These are phyloP conservation scores for Stomorhina lunata DNA, from an alignment of 2,888 invertebrate species.

Conservation along the genomic window DNA sequence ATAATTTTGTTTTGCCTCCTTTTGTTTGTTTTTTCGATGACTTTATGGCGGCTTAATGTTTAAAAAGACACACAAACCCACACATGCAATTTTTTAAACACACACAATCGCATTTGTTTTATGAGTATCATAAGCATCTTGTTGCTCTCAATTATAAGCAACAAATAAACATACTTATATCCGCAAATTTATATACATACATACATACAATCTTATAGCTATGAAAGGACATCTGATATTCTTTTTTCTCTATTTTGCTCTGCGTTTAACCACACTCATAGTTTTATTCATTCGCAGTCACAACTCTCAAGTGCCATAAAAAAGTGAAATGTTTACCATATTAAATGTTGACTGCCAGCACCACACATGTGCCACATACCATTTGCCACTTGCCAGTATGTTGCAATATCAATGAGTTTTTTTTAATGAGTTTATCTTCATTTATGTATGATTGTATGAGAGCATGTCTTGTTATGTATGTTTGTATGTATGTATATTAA, in stretches of 20 bases:
- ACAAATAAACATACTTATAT: conserved; percentile 3
- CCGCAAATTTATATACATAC: neutral
- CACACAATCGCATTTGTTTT: neutral
- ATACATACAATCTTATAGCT: neutral
- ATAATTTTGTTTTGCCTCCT: conserved; percentile 35
- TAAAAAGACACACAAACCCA: neutral
- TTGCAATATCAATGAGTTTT: conserved; percentile 37
- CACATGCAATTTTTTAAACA: neutral
- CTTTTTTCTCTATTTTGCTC: conserved; percentile 1
- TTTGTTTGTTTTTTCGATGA: conserved; percentile 36
- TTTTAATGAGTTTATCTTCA: conserved; percentile 44
- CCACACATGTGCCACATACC: conserved; percentile 33
- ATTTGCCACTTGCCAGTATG: conserved; percentile 6
- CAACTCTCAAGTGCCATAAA: conserved; percentile 50
- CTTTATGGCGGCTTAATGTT: conserved; percentile 25
- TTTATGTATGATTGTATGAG: conserved; percentile 17
- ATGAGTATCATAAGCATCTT: conserved; percentile 47
- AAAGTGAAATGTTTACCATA: conserved; percentile 56
- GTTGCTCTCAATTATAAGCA: conserved; percentile 51
- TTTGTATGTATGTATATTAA: neutral
- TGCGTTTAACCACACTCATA: conserved; percentile 40
- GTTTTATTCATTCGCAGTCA: conserved; percentile 10
- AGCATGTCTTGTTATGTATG: neutral
- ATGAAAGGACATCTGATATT: conserved; percentile 30
- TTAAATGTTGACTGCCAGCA: conserved; percentile 37